Evolutionary conservation across 2,888 invertebrate species (phyloP).

Genomic region (Drosophila subsilvestris): DNA sequence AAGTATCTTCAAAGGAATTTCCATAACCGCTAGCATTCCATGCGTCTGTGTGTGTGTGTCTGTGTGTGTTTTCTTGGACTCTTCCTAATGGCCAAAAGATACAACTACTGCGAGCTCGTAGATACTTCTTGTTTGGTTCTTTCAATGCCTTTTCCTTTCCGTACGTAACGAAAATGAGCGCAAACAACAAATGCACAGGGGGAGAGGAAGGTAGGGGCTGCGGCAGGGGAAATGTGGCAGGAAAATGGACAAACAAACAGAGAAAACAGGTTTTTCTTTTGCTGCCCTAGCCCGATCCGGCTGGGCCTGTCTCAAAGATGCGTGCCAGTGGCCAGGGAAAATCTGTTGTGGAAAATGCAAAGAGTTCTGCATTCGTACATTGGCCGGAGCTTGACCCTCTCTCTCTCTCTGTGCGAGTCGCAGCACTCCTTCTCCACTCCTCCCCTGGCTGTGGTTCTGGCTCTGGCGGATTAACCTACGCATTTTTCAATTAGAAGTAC

Average conservation of each 20-base stretch:
- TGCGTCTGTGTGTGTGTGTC: conserved; percentile 28
- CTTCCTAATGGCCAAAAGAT: conserved; percentile 62
- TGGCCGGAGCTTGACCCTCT: conserved; percentile 67
- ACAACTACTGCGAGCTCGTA: conserved; percentile 48
- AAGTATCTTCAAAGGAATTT: conserved; percentile 68
- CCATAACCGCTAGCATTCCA: conserved; percentile 78
- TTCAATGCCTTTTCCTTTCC: conserved; percentile 74
- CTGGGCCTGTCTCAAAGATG: conserved; percentile 51
- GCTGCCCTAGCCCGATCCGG: conserved; percentile 12
- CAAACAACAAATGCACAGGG: conserved; percentile 60
- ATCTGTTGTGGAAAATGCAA: conserved; percentile 61
- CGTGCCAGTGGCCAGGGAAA: conserved; percentile 22
- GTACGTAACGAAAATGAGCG: conserved; percentile 74
- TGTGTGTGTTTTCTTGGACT: conserved; percentile 32
- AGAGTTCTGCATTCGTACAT: conserved; percentile 46
- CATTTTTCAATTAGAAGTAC: conserved; percentile 64
- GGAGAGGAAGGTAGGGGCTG: background rate
- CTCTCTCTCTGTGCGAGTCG: conserved; percentile 18
- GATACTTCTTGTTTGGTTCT: conserved; percentile 38
- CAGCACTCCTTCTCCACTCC: background rate
- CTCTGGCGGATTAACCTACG: conserved; percentile 48
- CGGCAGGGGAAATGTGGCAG: conserved; percentile 46
- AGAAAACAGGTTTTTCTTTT: conserved; percentile 65
- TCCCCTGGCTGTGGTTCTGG: conserved; percentile 2
- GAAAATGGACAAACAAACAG: conserved; percentile 52